phyloP scores from a whole-genome alignment of 92 coral and sea anemone genomes.

The Montipora capitata region DNA sequence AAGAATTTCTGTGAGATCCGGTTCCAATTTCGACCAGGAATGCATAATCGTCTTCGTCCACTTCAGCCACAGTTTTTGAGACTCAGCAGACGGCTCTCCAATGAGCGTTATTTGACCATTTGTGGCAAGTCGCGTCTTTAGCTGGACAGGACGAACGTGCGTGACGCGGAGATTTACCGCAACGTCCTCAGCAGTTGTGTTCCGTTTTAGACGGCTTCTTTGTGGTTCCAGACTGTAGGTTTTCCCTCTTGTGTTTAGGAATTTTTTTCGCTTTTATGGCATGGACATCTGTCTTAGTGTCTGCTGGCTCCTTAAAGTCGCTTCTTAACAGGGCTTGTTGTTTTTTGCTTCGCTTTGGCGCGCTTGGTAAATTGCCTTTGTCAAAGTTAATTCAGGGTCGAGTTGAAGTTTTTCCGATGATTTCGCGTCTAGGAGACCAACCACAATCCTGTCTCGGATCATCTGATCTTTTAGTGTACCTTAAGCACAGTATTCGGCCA shows the following conservation, averaged over 20 bases:
- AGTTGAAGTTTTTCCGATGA: slow-evolving; percentile 68
- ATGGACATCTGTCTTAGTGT: slow-evolving; percentile 30
- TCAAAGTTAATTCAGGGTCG: slow-evolving; percentile 57
- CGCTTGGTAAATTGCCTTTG: slow-evolving; percentile 58
- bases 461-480: slow-evolving; percentile 56
- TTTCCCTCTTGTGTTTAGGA: neutral
- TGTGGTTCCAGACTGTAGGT: neutral
- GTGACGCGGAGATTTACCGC: slow-evolving; percentile 51
- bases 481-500: slow-evolving; percentile 60
- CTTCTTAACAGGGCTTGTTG: slow-evolving; percentile 57
- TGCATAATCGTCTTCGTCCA: slow-evolving; percentile 34
- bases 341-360: slow-evolving; percentile 56
- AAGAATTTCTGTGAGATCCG: slow-evolving; percentile 19
- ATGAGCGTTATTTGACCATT: slow-evolving; percentile 66
- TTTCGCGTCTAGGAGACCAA: slow-evolving; percentile 69
- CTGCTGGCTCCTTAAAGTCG: slow-evolving; percentile 33
- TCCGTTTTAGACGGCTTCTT: neutral
- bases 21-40: slow-evolving; percentile 40
- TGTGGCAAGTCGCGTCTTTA: slow-evolving; percentile 49
- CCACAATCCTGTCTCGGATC: slow-evolving; percentile 72
- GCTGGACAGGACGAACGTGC: slow-evolving; percentile 64
- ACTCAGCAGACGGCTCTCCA: slow-evolving; percentile 13
- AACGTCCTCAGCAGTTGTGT: slow-evolving; percentile 13
- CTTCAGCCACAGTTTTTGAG: slow-evolving; percentile 7
- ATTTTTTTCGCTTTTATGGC: slow-evolving; percentile 39